phyloP scores from a whole-genome alignment of 2,113 vertebrate species.

The Hippocampus mohnikei region DNA sequence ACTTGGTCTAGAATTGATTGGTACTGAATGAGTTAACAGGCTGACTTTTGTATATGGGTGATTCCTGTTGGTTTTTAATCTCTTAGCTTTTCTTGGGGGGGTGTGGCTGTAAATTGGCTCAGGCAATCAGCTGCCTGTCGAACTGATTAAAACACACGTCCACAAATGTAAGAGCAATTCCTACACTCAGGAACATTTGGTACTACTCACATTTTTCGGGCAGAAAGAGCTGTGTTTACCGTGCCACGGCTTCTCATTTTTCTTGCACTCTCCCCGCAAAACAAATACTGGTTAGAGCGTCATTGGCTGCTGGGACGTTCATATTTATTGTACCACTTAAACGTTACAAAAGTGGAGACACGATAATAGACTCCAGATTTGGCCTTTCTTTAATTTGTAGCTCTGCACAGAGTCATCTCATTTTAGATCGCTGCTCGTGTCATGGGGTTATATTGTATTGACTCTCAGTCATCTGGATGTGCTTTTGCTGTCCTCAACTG shows the following conservation, averaged over 20 bases:
- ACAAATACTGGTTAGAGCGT: constrained; percentile 68
- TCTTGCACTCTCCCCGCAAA: constrained; percentile 69
- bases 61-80: constrained; percentile 53
- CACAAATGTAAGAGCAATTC: constrained; percentile 74
- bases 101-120: constrained; percentile 49
- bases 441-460: constrained; percentile 51
- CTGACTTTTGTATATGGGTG: constrained; percentile 3
- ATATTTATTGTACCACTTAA: constrained; percentile 75
- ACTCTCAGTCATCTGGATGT: constrained; percentile 69
- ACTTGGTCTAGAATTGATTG: too few species aligned
- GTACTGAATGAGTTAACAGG: too few species aligned
- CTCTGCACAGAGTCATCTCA: constrained; percentile 67
- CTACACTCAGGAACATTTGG: constrained; percentile 65
- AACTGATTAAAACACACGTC: constrained; percentile 72
- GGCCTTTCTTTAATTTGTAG: constrained; percentile 77
- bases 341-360: constrained; percentile 72
- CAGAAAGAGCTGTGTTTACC: constrained; percentile 68
- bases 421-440: constrained; percentile 66
- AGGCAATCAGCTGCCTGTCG: constrained; percentile 62
- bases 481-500: constrained; percentile 64
- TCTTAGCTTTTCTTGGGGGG: constrained; percentile 29
- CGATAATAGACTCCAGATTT: constrained; percentile 73
- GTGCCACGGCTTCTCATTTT: constrained; percentile 71
- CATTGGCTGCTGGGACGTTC: constrained; percentile 63
- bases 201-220: constrained; percentile 64